These are phyloP conservation scores for Ophion costatus DNA, from an alignment of 2,888 invertebrate species.

Conservation along the genomic window DNA sequence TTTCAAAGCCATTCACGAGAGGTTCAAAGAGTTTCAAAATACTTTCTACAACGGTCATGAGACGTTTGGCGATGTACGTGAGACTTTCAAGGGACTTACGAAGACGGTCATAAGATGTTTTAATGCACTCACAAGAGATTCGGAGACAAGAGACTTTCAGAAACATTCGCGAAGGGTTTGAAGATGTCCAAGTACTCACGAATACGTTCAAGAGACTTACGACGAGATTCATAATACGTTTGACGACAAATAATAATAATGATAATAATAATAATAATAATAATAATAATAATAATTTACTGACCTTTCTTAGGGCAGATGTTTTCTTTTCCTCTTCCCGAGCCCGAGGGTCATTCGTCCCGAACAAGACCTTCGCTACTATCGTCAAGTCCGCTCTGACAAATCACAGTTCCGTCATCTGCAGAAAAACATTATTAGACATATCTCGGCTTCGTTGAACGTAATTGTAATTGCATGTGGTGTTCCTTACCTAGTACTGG, in stretches of 20 bases:
- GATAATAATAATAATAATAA: slow-evolving; percentile 5
- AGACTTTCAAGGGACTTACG: too few species aligned
- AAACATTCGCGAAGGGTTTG: too few species aligned
- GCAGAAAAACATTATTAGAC: slow-evolving; percentile 16
- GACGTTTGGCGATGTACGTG: too few species aligned
- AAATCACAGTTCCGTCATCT: slow-evolving; percentile 25
- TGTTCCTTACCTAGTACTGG: slow-evolving; percentile 22
- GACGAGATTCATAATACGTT: too few species aligned
- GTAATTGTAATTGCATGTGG: slow-evolving; percentile 16
- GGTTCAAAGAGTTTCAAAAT: too few species aligned
- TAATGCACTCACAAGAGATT: too few species aligned
- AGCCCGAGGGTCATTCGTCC: slow-evolving; percentile 12
- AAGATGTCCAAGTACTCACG: too few species aligned
- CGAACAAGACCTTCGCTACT: slow-evolving; percentile 15
- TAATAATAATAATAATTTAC: slow-evolving; percentile 10
- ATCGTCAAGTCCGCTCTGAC: slow-evolving; percentile 12
- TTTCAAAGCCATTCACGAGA: too few species aligned
- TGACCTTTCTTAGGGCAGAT: slow-evolving; percentile 18
- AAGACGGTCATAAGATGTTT: too few species aligned
- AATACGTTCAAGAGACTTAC: too few species aligned
- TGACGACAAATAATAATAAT: not conserved
- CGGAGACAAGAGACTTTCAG: too few species aligned
- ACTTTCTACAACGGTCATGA: too few species aligned
- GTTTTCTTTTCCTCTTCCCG: slow-evolving; percentile 8
- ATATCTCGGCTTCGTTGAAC: slow-evolving; percentile 1